Evolutionary conservation across 1,140 invertebrate species (phyloP).

Genomic region (Solenopsis invicta): DNA sequence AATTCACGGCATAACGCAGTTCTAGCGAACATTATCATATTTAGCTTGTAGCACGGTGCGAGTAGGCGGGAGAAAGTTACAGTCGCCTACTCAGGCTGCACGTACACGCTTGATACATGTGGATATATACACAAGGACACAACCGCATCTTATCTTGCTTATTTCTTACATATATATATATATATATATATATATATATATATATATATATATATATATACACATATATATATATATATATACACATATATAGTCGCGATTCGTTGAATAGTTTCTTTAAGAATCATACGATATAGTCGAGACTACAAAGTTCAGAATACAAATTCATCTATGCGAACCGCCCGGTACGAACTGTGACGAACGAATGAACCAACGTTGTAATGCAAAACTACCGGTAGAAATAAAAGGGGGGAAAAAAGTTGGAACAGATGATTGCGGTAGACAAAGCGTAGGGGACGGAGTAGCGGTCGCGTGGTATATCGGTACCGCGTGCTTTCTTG

Average conservation of each 20-base stretch:
- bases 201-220: too few species aligned
- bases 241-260: background rate
- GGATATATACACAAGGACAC: background rate
- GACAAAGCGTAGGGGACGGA: constrained; percentile 13
- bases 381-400: constrained; percentile 9
- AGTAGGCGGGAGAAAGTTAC: constrained; percentile 83
- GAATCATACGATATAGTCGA: background rate
- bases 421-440: constrained; percentile 36
- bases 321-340: background rate
- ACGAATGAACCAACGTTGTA: constrained; percentile 17
- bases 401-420: constrained; percentile 38
- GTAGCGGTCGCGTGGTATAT: constrained; percentile 56
- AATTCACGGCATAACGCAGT: constrained; percentile 26
- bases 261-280: constrained; percentile 8
- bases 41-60: constrained; percentile 55
- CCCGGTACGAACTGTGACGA: background rate
- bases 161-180: constrained; percentile 23
- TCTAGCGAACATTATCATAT: constrained; percentile 51
- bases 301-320: background rate
- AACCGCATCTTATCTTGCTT: constrained; percentile 40
- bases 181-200: too few species aligned
- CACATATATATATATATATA: too few species aligned
- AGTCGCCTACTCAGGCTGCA: constrained; percentile 60
- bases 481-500: constrained; percentile 67
- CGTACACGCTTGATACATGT: background rate